Base-by-base conservation (phyloP, 2,888 invertebrate species). In the Argyresthia albistria region DNA sequence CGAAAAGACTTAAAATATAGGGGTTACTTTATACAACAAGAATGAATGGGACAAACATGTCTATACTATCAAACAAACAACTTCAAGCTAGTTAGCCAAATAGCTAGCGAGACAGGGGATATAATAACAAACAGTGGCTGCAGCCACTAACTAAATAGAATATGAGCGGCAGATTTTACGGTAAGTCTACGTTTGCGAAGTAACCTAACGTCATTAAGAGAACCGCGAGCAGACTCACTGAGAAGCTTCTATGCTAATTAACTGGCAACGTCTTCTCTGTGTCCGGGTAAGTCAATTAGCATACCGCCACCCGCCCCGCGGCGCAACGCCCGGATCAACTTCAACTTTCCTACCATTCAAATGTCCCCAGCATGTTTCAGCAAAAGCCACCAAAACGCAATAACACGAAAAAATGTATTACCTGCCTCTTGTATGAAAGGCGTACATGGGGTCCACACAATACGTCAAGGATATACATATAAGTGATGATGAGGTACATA, bases 401-500 rank as follows among this genome's bases (percentile, higher is more conserved):
- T 36, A 15, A 16, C 39, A 43, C 57, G 56, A 59, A 46, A 46
- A 46, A 46, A n/a, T 25, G 25, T 25, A 7, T 16, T 16, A 8
- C 11, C 25, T 11, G 35, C 46, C n/a, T 9, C n/a, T 39, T 8
- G 39, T n/a, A 39, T 16, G 35, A 10, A 46, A 46, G n/a, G 25
- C n/a, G 9, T 14, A 12, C 8, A 10, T 16, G 10, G 6, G 46
- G n/a, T n/a, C 46, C n/a, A 35, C 35, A 46, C 11, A 16, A 35
- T 46, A 35, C 25, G 46, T 35, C 57, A 59, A 61, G 62, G n/a
- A 3, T 11, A 35, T 11, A n/a, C 14, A 48, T 15, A 12, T 25
- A 46, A 46, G 54, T 62, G 60, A 61, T 65, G 65, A 69, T 69
- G 69, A 69, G 70, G 65, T 64, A 66, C 63, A 64, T 53, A 63